Evolutionary conservation across 2,113 vertebrate species (phyloP).

Genomic region (Lontra canadensis): DNA sequence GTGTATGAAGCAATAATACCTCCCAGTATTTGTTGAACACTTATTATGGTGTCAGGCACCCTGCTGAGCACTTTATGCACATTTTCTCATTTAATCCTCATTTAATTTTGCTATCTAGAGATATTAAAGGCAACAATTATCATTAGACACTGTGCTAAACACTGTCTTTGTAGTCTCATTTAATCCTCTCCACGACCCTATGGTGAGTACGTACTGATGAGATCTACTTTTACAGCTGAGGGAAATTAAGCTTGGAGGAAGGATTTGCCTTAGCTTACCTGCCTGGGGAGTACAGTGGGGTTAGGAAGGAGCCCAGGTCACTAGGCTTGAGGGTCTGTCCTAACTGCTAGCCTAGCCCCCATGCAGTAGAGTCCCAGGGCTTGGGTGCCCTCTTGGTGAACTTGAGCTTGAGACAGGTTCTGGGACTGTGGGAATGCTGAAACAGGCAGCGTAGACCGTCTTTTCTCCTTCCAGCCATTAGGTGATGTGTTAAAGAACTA

Average conservation of each 20-base stretch:
- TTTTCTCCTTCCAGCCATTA: background rate
- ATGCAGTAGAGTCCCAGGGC: too few species aligned
- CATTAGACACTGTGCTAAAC: slow-evolving; percentile 29
- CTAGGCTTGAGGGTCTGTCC: background rate
- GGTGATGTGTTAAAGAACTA: background rate
- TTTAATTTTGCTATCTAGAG: slow-evolving; percentile 55
- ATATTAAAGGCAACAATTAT: slow-evolving; percentile 39
- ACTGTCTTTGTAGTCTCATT: background rate
- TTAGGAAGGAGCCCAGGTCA: background rate
- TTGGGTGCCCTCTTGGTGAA: background rate
- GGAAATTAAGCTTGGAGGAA: slow-evolving; percentile 7
- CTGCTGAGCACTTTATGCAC: slow-evolving; percentile 17
- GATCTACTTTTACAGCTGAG: background rate
- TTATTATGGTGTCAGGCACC: background rate
- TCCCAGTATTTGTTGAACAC: background rate
- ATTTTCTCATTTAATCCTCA: slow-evolving; percentile 43
- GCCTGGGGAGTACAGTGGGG: background rate
- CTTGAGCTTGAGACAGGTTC: background rate
- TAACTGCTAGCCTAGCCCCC: background rate
- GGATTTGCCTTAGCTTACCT: background rate
- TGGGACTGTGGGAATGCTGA: background rate
- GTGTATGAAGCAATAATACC: background rate
- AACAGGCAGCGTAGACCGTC: background rate
- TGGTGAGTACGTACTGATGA: background rate
- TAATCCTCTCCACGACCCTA: background rate